Percentiles rank a stretch among this genome's conserved stretches.
These are phyloP conservation scores for Gobiocypris rarus DNA, from an alignment of 2,113 vertebrate genomes.

Conservation along the genomic window DNA sequence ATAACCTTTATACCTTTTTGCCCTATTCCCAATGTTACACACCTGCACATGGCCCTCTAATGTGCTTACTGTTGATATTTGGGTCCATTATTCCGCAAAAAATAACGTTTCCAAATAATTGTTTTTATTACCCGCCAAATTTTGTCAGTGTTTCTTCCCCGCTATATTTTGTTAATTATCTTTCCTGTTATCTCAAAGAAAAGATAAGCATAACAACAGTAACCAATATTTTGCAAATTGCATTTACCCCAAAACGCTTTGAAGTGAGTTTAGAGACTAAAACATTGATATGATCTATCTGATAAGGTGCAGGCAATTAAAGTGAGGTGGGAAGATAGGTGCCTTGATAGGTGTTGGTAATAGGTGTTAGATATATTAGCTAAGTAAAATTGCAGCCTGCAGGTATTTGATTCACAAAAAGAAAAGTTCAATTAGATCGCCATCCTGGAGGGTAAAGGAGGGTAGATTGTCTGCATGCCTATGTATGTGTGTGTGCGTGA, in stretches of 20 bases:
- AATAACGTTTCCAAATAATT: not conserved
- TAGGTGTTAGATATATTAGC: conserved; percentile 38
- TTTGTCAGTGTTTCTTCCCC: not conserved
- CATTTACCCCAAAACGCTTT: not conserved
- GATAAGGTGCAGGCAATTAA: not conserved
- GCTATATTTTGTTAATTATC: not conserved
- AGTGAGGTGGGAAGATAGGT: not conserved
- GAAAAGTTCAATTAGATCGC: conserved; percentile 26
- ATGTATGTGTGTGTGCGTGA: not conserved
- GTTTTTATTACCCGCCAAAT: not conserved
- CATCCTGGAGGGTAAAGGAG: not conserved
- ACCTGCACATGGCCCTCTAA: not conserved
- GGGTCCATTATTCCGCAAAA: not conserved
- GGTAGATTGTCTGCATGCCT: not conserved
- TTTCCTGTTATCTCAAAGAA: conserved; percentile 20
- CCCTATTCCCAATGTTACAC: conserved; percentile 11
- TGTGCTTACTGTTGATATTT: not conserved
- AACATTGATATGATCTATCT: conserved; percentile 8
- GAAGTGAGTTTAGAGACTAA: not conserved
- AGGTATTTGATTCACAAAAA: conserved; percentile 40
- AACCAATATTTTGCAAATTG: conserved; percentile 7
- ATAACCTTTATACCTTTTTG: conserved; percentile 7
- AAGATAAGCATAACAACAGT: not conserved
- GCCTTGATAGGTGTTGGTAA: not conserved
- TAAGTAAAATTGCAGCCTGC: conserved; percentile 13